Conservation (phyloP, 2,797 vertebrate species). For the Pangasius macronema region DNA sequence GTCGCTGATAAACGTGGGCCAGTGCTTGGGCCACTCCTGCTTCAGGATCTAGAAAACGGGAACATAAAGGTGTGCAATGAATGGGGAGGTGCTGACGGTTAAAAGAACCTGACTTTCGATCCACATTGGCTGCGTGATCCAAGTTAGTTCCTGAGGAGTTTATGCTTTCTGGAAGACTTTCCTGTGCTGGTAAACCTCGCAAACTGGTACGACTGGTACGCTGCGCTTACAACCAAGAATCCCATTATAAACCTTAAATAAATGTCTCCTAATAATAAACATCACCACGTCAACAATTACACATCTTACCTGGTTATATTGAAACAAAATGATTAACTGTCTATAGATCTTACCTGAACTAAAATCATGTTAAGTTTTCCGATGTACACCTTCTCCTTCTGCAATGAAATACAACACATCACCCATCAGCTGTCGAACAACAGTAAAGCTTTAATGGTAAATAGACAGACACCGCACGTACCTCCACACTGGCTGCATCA, state of each 20-base stretch:
- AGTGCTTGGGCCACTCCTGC: conserved; percentile 99
- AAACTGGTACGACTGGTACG: too few species aligned
- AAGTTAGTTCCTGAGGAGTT: too few species aligned
- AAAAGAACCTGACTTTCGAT: neutral
- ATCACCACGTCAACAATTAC: neutral
- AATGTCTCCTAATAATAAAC: neutral
- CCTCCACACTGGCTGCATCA: conserved; percentile 95
- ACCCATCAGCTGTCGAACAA: neutral
- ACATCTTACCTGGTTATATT: neutral
- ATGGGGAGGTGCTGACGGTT: neutral
- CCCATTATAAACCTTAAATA: neutral
- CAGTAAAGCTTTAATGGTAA: neutral
- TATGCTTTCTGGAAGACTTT: neutral
- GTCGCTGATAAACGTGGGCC: conserved; percentile 98
- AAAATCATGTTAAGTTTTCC: conserved; percentile 99
- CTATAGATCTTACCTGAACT: conserved; percentile 86
- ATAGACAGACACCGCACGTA: conserved; percentile 65
- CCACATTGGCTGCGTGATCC: neutral
- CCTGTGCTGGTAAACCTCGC: neutral
- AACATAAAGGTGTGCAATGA: neutral
- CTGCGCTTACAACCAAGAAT: neutral
- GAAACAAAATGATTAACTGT: neutral
- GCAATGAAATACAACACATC: conserved; percentile 50
- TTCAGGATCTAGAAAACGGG: conserved; percentile 85
- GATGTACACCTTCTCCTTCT: conserved; percentile 99